Evolutionary conservation across 2,888 invertebrate species (phyloP).

Genomic region (Lithophane semibrunnea): DNA sequence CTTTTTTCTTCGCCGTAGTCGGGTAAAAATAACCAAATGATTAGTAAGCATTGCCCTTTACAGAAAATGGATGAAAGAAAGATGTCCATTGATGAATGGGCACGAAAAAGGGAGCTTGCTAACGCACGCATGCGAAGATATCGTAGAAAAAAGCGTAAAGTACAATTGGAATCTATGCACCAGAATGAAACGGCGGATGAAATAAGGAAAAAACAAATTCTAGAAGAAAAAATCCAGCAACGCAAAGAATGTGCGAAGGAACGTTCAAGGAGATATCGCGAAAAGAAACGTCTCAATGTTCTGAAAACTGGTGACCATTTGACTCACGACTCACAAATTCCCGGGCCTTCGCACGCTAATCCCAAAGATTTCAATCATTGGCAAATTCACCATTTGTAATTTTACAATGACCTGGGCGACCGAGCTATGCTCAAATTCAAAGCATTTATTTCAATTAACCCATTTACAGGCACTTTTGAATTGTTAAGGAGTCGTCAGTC

Average conservation of each 20-base stretch:
- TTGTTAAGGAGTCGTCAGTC: too few species aligned
- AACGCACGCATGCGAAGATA: slow-evolving; percentile 6
- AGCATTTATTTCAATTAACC: too few species aligned
- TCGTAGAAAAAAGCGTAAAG: background rate
- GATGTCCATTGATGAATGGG: background rate
- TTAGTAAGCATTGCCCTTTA: background rate
- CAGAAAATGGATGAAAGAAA: background rate
- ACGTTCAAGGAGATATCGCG: slow-evolving; percentile 4
- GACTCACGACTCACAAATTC: background rate
- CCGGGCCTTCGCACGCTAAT: background rate
- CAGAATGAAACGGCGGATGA: background rate
- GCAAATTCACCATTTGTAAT: background rate
- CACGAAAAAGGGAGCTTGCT: slow-evolving; percentile 2
- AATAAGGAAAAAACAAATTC: background rate
- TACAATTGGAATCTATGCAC: background rate
- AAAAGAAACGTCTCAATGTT: background rate
- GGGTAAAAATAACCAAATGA: background rate
- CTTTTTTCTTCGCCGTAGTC: too few species aligned
- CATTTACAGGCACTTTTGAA: too few species aligned
- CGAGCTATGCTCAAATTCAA: too few species aligned
- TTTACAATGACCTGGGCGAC: background rate
- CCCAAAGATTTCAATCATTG: too few species aligned
- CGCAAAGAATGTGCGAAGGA: background rate
- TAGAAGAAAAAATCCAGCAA: background rate
- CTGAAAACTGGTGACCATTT: background rate